Evolutionary conservation across 2,797 vertebrate species (phyloP), one percentile per base, ranked within the genome.

Genomic region (Rhinophrynus dorsalis): DNA sequence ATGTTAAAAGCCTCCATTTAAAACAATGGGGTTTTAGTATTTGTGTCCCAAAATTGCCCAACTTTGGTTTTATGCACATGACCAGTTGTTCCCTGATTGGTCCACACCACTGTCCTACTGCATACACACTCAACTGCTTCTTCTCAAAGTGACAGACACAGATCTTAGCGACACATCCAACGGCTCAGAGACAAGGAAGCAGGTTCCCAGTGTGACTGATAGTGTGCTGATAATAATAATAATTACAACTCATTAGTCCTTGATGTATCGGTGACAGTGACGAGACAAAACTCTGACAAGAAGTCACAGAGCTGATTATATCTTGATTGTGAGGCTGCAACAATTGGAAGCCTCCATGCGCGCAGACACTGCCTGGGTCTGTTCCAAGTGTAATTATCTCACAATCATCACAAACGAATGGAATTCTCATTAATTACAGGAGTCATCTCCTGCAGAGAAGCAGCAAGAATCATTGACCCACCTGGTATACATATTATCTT

Each of bases 301-400:
- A 21, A 73, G 69, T 60, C 55, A 73, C 55, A 66, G 55, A 73
- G 62, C 62, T 66, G 69, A 73, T 73, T 73, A 73, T 66, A 66
- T 73, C 69, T 66, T 73, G 69, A 73, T 73, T 73, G 69, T 73
- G 47, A 73, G 35, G 45, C 32, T 42, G 44, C 52, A 73, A 73
- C 69, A 73, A 73, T 60, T 66, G 69, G 50, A 73, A 51, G 52
- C 54, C 54, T 66, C 52, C 62, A 21, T 29, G 54, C 23, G 45
- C 56, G 33, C 61, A 66, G 61, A 59, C n/a, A 54, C 5, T 2
- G 18, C 30, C 60, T 73, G 69, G 69, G 69, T 45, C 30, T 12
- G 44, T 66, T 73, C 69, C 69, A 73, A n/a, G 33, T 42, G 61
- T 54, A 73, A 73, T 73, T 73, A 73, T 66, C 69, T 73, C 65